Base-by-base conservation (phyloP, 2,113 vertebrate species). In the Bujurquina vittata region DNA sequence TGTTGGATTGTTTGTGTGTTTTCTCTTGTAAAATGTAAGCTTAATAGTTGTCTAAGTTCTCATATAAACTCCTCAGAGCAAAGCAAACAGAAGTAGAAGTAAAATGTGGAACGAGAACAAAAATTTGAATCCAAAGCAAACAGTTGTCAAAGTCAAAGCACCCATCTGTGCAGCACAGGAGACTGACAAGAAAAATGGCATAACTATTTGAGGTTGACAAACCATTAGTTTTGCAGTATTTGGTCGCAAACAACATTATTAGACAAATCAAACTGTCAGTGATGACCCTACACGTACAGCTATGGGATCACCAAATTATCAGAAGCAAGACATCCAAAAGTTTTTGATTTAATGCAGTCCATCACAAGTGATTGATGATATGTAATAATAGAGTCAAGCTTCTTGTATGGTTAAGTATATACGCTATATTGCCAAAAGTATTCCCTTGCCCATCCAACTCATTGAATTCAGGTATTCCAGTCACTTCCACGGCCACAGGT, bases 301-400 rank as follows among this genome's bases (percentile, higher is more conserved):
- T 43, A 43, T 0, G 62, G 61, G 35, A 65, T 63, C 35, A 8
- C 49, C 49, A 8, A 3, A 18, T 52, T 52, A 8, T 52, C 49
- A 43, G 4, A 14, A 14, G 35, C 1, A 23, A 26, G 0, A 12
- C 35, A 9, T 23, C 62, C n/a, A 65, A 35, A 10, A 20, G 4
- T 33, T 31, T 9, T 3, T 35, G 9, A 61, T 31, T 31, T 31
- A 3, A 52, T 52, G 5, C 46, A 17, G 20, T 40, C 35, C 61
- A 0, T 23, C 61, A 23, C n/a, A 43, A 65, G 61, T 15, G 22
- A 15, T 49, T 7, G 46, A 49, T 49, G 5, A 49, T 49, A 43
- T 65, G 61, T 65, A 11, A 23, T 65, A 65, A 65, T 7, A 43
- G 61, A 40, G n/a, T 23, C 22, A 23, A 65, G 35, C 43, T 46